These are phyloP conservation scores for Serrognathus titanus DNA, from an alignment of 2,888 invertebrate species.

Conservation along the genomic window DNA sequence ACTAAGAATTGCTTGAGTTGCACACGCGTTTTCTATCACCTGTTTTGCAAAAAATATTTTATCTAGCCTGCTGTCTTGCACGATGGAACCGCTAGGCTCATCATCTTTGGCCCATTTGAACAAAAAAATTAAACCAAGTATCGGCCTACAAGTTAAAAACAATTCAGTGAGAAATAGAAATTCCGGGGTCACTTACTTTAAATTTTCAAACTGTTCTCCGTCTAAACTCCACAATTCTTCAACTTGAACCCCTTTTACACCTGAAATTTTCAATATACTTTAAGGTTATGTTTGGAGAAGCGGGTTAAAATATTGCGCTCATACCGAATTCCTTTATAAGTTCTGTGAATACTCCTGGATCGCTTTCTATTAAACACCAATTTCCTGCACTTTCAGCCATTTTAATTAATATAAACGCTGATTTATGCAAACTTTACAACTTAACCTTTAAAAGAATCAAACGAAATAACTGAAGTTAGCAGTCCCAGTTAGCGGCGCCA, in stretches of 20 bases:
- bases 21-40: conserved; percentile 98
- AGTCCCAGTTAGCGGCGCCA: no score
- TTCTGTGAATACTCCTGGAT: conserved; percentile 98
- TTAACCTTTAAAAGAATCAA: no score
- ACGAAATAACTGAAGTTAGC: no score
- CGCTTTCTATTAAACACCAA: conserved; percentile 99
- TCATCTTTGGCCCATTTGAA: conserved; percentile 92
- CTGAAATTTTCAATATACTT: conserved; percentile 50
- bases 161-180: not conserved
- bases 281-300: conserved; percentile 18
- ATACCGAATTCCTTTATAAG: conserved; percentile 92
- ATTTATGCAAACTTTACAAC: not conserved
- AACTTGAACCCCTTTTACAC: conserved; percentile 91
- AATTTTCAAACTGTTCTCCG: conserved; percentile 78
- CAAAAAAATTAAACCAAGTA: conserved; percentile 97
- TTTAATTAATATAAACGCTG: conserved; percentile 11
- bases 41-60: conserved; percentile 98
- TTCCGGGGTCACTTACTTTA: conserved; percentile 65
- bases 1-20: conserved; percentile 96
- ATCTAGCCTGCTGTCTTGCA: conserved; percentile 76
- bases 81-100: conserved; percentile 73
- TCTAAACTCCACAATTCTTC: conserved; percentile 98
- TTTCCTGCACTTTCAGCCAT: conserved; percentile 81
- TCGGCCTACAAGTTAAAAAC: conserved; percentile 66
- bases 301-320: conserved; percentile 20